Percentiles rank a stretch among this genome's conserved stretches.
Conservation (phyloP, 2,113 vertebrate genomes). For the Siphamia tubifer region DNA sequence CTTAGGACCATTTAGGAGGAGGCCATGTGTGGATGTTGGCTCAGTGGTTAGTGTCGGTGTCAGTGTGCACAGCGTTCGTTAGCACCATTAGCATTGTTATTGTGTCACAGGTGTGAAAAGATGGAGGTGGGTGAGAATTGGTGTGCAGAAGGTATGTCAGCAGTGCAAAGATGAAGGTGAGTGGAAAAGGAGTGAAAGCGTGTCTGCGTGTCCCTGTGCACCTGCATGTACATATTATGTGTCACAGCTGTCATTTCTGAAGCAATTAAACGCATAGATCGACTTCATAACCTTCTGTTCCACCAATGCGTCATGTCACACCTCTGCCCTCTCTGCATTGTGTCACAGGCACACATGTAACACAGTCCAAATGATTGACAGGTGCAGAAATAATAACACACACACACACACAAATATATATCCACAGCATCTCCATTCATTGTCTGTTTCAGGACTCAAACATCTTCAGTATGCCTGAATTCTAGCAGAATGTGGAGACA, state of each 20-base stretch:
- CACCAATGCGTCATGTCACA: constrained; percentile 34
- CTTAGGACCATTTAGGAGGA: constrained; percentile 46
- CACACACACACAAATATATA: constrained; percentile 3
- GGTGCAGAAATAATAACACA: constrained; percentile 25
- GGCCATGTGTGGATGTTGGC: neutral
- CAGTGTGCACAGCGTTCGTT: neutral
- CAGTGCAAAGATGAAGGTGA: neutral
- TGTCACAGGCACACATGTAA: constrained; percentile 25
- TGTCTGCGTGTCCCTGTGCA: constrained; percentile 10
- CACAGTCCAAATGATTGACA: constrained; percentile 5
- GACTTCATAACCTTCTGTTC: constrained; percentile 49
- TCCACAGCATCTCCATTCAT: constrained; percentile 27
- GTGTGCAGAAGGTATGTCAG: constrained; percentile 48
- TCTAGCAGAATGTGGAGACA: constrained; percentile 57
- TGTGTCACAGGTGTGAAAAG: constrained; percentile 41
- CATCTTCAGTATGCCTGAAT: constrained; percentile 40
- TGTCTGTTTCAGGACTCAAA: constrained; percentile 30
- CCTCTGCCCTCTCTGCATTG: constrained; percentile 38
- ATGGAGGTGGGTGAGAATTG: constrained; percentile 46
- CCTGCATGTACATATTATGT: constrained; percentile 14
- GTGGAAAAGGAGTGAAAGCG: constrained; percentile 1
- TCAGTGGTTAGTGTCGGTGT: neutral
- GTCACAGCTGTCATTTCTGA: constrained; percentile 55
- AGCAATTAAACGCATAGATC: constrained; percentile 55
- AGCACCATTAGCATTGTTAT: constrained; percentile 29